Percentiles rank a stretch among this genome's conserved stretches.
These are phyloP conservation scores for Cervus canadensis DNA, from an alignment of 2,113 vertebrate species.

Conservation along the genomic window DNA sequence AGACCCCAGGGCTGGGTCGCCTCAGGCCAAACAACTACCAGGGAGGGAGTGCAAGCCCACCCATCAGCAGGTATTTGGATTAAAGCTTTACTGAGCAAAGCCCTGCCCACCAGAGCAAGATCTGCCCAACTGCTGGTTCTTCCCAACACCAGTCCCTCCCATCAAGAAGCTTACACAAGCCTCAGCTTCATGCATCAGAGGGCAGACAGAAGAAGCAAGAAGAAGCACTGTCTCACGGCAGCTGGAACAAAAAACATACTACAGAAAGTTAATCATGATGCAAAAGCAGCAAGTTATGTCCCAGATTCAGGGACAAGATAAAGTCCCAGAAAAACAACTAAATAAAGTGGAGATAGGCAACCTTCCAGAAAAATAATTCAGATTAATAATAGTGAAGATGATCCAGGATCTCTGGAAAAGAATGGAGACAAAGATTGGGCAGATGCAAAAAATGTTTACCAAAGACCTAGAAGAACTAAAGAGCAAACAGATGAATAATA, in stretches of 20 bases:
- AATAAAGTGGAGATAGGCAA: not conserved
- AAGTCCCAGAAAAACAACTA: not conserved
- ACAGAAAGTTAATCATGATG: not conserved
- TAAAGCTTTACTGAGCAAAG: not conserved
- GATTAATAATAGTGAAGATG: not conserved
- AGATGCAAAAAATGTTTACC: not conserved
- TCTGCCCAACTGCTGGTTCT: too few relatives aligned
- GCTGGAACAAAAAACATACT: not conserved
- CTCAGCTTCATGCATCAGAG: not conserved
- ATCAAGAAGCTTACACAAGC: not conserved
- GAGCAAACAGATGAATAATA: not conserved
- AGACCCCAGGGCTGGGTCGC: not conserved
- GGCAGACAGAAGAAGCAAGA: not conserved
- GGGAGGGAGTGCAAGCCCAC: not conserved
- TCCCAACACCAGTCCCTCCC: not conserved
- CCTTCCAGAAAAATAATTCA: not conserved
- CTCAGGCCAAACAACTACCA: not conserved
- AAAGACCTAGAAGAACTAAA: not conserved
- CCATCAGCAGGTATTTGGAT: not conserved
- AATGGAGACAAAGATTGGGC: not conserved
- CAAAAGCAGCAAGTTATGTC: not conserved
- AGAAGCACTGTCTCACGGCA: not conserved
- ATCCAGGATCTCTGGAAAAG: not conserved
- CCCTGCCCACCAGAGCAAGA: not conserved
- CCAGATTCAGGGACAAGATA: not conserved